Evolutionary conservation across 1,140 invertebrate genomes (phyloP).

Genomic region (Drosophila melanica): DNA sequence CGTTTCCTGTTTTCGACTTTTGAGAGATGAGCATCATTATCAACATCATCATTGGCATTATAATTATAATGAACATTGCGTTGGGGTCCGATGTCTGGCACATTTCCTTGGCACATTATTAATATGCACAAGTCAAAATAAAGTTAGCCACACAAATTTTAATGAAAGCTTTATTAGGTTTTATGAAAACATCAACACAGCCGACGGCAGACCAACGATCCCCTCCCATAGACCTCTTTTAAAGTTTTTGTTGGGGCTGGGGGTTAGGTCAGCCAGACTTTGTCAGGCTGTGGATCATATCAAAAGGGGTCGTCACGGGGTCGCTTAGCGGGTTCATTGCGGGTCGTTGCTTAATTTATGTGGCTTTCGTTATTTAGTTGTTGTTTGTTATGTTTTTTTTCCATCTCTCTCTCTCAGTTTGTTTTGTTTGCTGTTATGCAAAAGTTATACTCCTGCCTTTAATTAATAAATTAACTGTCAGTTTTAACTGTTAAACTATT

Average conservation of each 20-base stretch:
- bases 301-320: constrained; percentile 39
- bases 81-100: constrained; percentile 30
- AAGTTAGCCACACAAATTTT: constrained; percentile 59
- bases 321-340: constrained; percentile 45
- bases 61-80: constrained; percentile 23
- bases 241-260: constrained; percentile 14
- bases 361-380: constrained; percentile 60
- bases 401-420: constrained; percentile 12
- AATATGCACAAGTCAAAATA: constrained; percentile 61
- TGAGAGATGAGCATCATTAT: constrained; percentile 41
- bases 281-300: constrained; percentile 62
- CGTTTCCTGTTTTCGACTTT: constrained; percentile 58
- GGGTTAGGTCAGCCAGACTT: constrained; percentile 38
- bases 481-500: constrained; percentile 36
- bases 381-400: constrained; percentile 40
- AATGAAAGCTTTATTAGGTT: constrained; percentile 68
- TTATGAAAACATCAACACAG: constrained; percentile 69
- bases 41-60: constrained; percentile 38
- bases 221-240: not conserved
- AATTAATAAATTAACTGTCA: constrained; percentile 74
- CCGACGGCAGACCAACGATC: constrained; percentile 9
- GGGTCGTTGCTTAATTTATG: constrained; percentile 69
- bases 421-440: constrained; percentile 19
- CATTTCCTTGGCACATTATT: constrained; percentile 53
- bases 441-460: constrained; percentile 56